Evolutionary conservation across 1,140 invertebrate genomes (phyloP).

Genomic region (Cydia amplana): DNA sequence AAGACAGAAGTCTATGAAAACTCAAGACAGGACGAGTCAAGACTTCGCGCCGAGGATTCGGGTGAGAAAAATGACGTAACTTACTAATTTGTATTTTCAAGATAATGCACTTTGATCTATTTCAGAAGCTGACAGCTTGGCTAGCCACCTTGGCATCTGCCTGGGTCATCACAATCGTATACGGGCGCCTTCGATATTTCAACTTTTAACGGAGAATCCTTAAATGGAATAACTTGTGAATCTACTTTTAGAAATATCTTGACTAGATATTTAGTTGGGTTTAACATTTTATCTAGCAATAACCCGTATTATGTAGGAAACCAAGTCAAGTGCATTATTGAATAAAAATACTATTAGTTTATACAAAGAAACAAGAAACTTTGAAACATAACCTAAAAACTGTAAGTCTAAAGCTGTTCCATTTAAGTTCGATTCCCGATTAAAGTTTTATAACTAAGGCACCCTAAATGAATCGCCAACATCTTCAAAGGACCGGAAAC

Average conservation of each 20-base stretch:
- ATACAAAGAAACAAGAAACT: too few relatives aligned
- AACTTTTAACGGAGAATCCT: neutral
- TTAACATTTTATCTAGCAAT: neutral
- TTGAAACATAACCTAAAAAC: too few relatives aligned
- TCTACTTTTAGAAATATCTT: neutral
- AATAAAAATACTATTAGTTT: neutral
- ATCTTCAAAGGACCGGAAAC: too few relatives aligned
- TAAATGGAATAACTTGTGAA: neutral
- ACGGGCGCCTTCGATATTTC: too few relatives aligned
- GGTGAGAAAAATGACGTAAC: constrained; percentile 59
- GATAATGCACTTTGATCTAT: constrained; percentile 72
- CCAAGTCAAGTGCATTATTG: neutral
- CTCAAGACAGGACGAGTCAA: neutral
- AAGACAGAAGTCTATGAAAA: neutral
- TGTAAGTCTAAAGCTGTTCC: too few relatives aligned
- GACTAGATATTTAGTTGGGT: neutral
- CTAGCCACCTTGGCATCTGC: neutral
- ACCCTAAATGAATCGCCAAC: too few relatives aligned
- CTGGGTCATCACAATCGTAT: too few relatives aligned
- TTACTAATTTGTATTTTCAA: constrained; percentile 48
- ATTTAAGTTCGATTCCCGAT: too few relatives aligned
- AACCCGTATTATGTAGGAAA: neutral
- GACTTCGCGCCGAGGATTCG: constrained; percentile 48
- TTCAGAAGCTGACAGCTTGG: constrained; percentile 49
- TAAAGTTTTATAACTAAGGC: too few relatives aligned